Evolutionary conservation across 2,113 vertebrate genomes (phyloP), one percentile per base, ranked within the genome.

Genomic region (Catagonus wagneri): DNA sequence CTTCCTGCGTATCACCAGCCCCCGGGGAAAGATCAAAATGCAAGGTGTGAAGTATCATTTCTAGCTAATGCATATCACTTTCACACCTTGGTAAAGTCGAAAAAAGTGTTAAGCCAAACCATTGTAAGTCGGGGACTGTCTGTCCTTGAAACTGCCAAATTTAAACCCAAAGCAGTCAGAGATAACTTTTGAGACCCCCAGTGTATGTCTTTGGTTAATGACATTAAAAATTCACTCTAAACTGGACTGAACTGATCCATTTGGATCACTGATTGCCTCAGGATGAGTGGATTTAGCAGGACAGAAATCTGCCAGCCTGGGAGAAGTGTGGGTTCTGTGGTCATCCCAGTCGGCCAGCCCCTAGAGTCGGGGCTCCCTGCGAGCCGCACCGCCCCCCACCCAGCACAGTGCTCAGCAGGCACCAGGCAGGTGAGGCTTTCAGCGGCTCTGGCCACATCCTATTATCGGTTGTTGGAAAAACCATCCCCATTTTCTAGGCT

Each of bases 141-240:
- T 87, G 36, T 54, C 44, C 69, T 65, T 65, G 56, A 69, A 72
- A 63, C 63, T 44, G 4, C 23, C 25, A 75, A 15, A 68, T 78
- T 39, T 36, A 78, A 96, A 65, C 60, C 44, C 27, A 44, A 92
- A 72, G 7, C 19, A 78, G n/a, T 66, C 56, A 83, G 32, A 76
- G 65, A 58, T 69, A 44, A 72, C 65, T 78, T 74, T 17, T 44
- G 63, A 66, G 52, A 76, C 16, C 6, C 6, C 61, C 61, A 29
- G 12, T 12, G 5, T 74, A 22, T 8, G 44, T 63, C 89, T 71
- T 68, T 61, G 22, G 16, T 60, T 81, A 60, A 63, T 34, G n/a
- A 19, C 78, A 27, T 84, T 83, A 39, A 94, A 92, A 89, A 29
- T n/a, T 34, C 68, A n/a, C n/a, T n/a, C 60, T 50, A 52, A 87